Percentiles rank a stretch among this genome's conserved stretches.
These are phyloP conservation scores for Homarus gammarus DNA, from an alignment of 2,888 invertebrate species.

Conservation along the genomic window DNA sequence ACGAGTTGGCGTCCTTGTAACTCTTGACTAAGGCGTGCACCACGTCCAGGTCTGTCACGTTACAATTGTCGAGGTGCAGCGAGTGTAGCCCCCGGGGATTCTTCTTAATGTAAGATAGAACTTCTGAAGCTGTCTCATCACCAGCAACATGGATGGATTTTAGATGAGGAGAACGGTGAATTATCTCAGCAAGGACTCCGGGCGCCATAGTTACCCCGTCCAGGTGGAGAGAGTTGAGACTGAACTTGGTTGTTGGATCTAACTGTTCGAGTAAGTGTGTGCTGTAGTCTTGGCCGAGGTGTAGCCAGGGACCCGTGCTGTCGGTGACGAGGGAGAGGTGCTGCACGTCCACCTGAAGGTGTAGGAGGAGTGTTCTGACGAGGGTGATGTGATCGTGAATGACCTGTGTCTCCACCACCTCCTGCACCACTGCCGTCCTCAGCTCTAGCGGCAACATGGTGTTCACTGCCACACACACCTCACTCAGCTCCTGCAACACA, in stretches of 20 bases:
- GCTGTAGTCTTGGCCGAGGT: constrained; percentile 11
- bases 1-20: neutral
- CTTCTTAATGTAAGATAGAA: constrained; percentile 40
- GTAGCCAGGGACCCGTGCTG: neutral
- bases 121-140: constrained; percentile 45
- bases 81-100: constrained; percentile 37
- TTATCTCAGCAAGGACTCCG: constrained; percentile 42
- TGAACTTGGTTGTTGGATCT: neutral
- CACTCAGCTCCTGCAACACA: constrained; percentile 29
- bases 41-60: constrained; percentile 50
- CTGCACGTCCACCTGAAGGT: constrained; percentile 21
- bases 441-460: constrained; percentile 40
- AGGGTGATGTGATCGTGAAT: constrained; percentile 7
- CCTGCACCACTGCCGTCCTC: constrained; percentile 21
- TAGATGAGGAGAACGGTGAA: constrained; percentile 39
- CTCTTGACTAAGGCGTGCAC: constrained; percentile 36
- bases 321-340: constrained; percentile 26
- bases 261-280: constrained; percentile 19
- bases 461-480: neutral
- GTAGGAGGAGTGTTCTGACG: constrained; percentile 9
- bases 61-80: constrained; percentile 49
- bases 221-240: constrained; percentile 27
- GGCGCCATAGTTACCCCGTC: constrained; percentile 34
- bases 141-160: constrained; percentile 36
- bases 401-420: neutral